These are phyloP conservation scores for Prunella fulvescens DNA, from an alignment of 2,113 vertebrate species.

Conservation along the genomic window DNA sequence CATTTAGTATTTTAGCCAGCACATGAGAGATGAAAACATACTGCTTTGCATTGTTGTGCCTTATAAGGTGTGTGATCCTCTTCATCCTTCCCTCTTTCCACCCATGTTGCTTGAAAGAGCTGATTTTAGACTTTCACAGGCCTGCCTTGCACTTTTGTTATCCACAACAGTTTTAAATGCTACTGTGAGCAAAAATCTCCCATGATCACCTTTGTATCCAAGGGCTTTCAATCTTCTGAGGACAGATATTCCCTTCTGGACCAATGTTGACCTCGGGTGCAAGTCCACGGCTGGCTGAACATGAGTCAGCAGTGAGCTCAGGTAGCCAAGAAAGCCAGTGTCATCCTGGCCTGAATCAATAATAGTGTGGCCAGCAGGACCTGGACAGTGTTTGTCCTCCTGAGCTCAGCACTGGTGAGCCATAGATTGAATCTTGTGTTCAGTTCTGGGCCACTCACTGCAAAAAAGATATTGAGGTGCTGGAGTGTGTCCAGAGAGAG, in stretches of 20 bases:
- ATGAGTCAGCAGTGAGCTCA: not conserved
- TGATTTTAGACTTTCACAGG: not conserved
- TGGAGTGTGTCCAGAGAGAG: not conserved
- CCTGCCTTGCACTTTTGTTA: not conserved
- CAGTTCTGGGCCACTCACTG: not conserved
- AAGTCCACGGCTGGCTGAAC: not conserved
- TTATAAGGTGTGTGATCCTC: not conserved
- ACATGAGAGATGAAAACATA: not conserved
- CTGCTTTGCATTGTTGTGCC: not conserved
- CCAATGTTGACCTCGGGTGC: not conserved
- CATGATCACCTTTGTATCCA: not conserved
- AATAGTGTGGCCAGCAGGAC: not conserved
- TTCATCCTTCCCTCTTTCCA: not conserved
- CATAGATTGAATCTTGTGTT: not conserved
- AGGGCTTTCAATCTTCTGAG: not conserved
- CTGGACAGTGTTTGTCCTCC: not conserved
- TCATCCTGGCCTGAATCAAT: not conserved
- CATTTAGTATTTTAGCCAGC: not conserved
- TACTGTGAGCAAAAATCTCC: not conserved
- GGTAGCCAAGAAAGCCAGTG: not conserved
- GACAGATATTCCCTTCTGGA: not conserved
- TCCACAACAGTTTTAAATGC: not conserved
- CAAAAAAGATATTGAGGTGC: not conserved
- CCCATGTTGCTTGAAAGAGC: not conserved
- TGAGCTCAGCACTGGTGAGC: not conserved